Percentiles rank a stretch among this genome's conserved stretches.
phyloP scores from a whole-genome alignment of 2,113 vertebrate species.

The Microcebus murinus region DNA sequence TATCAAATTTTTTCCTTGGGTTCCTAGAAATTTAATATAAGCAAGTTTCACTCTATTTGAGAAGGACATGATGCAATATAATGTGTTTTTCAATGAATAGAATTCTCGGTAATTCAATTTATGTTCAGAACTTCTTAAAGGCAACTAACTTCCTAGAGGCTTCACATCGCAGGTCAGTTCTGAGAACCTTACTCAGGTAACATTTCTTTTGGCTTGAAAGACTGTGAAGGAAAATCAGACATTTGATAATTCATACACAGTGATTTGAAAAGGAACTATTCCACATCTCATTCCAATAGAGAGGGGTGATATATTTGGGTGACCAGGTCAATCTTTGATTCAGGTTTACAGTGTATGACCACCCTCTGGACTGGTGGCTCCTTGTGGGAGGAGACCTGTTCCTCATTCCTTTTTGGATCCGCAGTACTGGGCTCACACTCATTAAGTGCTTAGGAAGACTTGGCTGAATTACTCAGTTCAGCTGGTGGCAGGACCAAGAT shows the following conservation, averaged over 20 bases:
- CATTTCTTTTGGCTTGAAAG: slow-evolving; percentile 10
- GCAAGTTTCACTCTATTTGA: slow-evolving; percentile 83
- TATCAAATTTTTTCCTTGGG: slow-evolving; percentile 79
- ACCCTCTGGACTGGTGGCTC: background rate
- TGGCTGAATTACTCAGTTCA: background rate
- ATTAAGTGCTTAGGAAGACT: background rate
- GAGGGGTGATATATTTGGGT: background rate
- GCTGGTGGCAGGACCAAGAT: background rate
- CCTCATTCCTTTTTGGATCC: background rate
- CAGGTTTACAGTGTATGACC: background rate
- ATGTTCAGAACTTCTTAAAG: slow-evolving; percentile 79
- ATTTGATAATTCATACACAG: background rate
- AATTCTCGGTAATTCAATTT: slow-evolving; percentile 82
- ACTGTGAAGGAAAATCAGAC: background rate
- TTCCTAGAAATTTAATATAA: slow-evolving; percentile 83
- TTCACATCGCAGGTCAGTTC: slow-evolving; percentile 39
- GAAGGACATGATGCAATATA: slow-evolving; percentile 82
- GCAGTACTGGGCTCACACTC: background rate
- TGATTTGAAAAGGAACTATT: background rate
- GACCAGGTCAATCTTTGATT: background rate
- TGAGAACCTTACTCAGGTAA: slow-evolving; percentile 43
- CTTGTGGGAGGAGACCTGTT: background rate
- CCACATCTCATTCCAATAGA: background rate
- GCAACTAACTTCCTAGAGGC: slow-evolving; percentile 48
- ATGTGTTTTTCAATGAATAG: slow-evolving; percentile 82